Conservation (phyloP, 2,797 vertebrate genomes). For the Mormyrus proboscirostris region DNA sequence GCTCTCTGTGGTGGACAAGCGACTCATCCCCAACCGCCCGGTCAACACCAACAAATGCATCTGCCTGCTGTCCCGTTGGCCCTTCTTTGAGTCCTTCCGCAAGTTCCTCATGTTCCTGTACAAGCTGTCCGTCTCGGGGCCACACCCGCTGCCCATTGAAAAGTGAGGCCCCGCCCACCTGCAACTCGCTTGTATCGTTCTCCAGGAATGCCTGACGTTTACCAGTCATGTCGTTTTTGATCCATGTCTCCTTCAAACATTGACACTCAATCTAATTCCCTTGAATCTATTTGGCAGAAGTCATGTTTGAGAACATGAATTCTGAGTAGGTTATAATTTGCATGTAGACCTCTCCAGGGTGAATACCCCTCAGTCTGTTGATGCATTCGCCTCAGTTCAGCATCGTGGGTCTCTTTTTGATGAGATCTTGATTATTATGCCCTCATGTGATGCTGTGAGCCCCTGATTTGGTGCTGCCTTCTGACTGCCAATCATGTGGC, state of each 20-base stretch:
- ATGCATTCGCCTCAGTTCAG: not conserved
- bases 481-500: not conserved
- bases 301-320: not conserved
- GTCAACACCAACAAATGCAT: constrained; percentile 97
- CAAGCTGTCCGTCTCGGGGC: constrained; percentile 90
- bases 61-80: constrained; percentile 95
- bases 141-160: constrained; percentile 92
- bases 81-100: constrained; percentile 90
- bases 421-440: not conserved
- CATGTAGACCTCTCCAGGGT: not conserved
- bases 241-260: not conserved
- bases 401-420: not conserved
- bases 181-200: not conserved
- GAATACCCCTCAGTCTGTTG: not conserved
- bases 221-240: not conserved
- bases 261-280: not conserved
- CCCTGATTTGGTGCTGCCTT: not conserved
- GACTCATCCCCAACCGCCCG: constrained; percentile 73
- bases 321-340: constrained; percentile 1
- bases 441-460: not conserved
- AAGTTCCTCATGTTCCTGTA: constrained; percentile 98
- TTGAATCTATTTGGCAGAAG: not conserved
- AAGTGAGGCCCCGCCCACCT: constrained; percentile 67
- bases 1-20: constrained; percentile 84
- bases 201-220: not conserved